Base-by-base conservation (phyloP, 2,888 invertebrate genomes). In the Flexamia atlantica region DNA sequence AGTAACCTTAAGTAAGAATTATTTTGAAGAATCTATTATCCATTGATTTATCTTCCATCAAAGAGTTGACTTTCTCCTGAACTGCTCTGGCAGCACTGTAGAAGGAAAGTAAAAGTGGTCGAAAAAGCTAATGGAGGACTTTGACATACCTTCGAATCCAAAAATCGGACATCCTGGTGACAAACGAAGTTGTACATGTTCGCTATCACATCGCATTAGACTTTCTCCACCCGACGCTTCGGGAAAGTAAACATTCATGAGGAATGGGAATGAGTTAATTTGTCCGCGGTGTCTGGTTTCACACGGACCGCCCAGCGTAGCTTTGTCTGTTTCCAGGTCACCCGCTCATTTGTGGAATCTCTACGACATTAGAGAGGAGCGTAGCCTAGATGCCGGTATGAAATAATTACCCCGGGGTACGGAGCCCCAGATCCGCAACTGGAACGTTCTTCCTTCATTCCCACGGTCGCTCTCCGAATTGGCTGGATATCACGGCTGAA, bases 321-420 rank as follows among this genome's bases (percentile, higher is more conserved):
- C 64, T 64, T 64, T 64, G 64, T 64, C 64, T 64, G 64, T 64
- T 64, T 64, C 64, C 64, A 64, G 64, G 64, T 64, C 64, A 57
- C 10, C 57, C 57, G 57, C 57, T 57, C 57, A 57, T 57, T 57
- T 57, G 57, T 1, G 57, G 57, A 20, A 57, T 57, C 57, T 23
- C 23, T 57, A 14, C 57, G 57, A 57, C 57, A 57, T 57, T 57
- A 57, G 57, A 9, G 25, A 30, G 30, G 30, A 64, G 64, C 64
- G 64, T 64, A 64, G 64, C 64, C 64, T 64, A 64, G 64, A 64
- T 64, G 64, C 64, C 64, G 64, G 72, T 76, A 76, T 76, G 74
- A 76, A 42, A 76, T 76, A 76, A 76, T 76, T 76, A 46, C 74
- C 42, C 7, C 14, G 64, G 14, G 64, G 30, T 64, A 28, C 64